Evolutionary conservation across 2,113 vertebrate species (phyloP).

Genomic region (Nothobranchius furzeri): DNA sequence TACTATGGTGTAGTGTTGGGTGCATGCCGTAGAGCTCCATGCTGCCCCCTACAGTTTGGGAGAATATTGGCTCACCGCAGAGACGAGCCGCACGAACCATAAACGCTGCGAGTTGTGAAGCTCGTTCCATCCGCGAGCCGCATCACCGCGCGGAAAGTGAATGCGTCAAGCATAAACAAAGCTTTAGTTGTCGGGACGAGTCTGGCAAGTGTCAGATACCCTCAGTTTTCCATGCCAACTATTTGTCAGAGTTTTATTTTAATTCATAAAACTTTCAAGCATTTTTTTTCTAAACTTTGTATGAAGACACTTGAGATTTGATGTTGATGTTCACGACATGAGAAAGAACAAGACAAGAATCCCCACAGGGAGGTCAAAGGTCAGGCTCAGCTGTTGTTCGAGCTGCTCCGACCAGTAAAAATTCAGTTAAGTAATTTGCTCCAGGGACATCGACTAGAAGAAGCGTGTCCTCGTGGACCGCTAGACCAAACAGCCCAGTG

Average conservation of each 20-base stretch:
- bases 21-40: too few species aligned
- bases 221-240: not conserved
- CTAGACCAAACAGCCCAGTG: not conserved
- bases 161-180: too few species aligned
- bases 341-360: conserved; percentile 40
- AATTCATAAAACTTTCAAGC: conserved; percentile 9
- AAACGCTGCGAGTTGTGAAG: too few species aligned
- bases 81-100: too few species aligned
- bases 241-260: not conserved
- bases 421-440: conserved; percentile 20
- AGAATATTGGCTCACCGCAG: too few species aligned
- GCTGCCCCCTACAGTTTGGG: too few species aligned
- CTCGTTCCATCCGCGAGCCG: too few species aligned
- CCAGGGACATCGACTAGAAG: conserved; percentile 13
- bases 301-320: conserved; percentile 13
- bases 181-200: too few species aligned
- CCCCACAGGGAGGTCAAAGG: conserved; percentile 38
- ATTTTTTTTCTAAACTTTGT: not conserved
- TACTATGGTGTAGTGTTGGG: too few species aligned
- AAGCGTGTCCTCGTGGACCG: not conserved
- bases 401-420: not conserved
- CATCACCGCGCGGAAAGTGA: too few species aligned
- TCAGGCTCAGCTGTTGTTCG: conserved; percentile 20
- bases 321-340: conserved; percentile 42
- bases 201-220: not conserved